Conservation (phyloP, 1,140 invertebrate species). For the Gonioctena quinquepunctata region DNA sequence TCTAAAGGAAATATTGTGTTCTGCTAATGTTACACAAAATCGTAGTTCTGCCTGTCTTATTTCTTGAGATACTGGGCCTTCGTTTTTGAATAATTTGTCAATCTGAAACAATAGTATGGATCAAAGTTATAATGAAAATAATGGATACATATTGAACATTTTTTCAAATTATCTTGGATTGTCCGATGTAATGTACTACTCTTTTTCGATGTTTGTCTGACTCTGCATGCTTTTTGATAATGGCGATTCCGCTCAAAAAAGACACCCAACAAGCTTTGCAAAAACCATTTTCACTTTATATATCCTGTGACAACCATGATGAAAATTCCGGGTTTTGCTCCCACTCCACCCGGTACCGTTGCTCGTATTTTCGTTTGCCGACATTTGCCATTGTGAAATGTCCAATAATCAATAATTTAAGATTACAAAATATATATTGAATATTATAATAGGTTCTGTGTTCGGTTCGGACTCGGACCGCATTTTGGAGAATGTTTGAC, state of each 20-base stretch:
- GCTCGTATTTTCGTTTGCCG: constrained; percentile 2
- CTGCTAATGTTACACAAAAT: constrained; percentile 27
- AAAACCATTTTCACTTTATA: too few species aligned
- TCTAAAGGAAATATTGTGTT: constrained; percentile 37
- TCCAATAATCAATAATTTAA: too few species aligned
- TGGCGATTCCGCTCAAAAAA: neutral
- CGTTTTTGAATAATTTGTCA: constrained; percentile 20
- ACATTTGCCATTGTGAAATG: too few species aligned
- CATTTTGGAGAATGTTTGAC: too few species aligned
- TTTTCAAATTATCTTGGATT: too few species aligned
- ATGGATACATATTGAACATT: too few species aligned
- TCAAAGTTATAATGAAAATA: too few species aligned
- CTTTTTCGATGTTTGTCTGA: constrained; percentile 14
- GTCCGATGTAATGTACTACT: neutral
- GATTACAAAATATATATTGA: too few species aligned
- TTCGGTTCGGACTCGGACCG: too few species aligned
- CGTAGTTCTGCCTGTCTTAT: constrained; percentile 33
- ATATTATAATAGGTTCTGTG: too few species aligned
- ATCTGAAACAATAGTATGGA: too few species aligned
- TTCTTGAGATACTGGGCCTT: constrained; percentile 18
- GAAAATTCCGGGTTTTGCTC: constrained; percentile 2
- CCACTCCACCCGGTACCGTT: neutral
- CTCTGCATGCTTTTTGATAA: constrained; percentile 14
- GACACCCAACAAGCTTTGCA: constrained; percentile 51
- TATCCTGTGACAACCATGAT: neutral